These are phyloP conservation scores for Uloborus diversus DNA, from an alignment of 1,140 invertebrate species.

Conservation along the genomic window DNA sequence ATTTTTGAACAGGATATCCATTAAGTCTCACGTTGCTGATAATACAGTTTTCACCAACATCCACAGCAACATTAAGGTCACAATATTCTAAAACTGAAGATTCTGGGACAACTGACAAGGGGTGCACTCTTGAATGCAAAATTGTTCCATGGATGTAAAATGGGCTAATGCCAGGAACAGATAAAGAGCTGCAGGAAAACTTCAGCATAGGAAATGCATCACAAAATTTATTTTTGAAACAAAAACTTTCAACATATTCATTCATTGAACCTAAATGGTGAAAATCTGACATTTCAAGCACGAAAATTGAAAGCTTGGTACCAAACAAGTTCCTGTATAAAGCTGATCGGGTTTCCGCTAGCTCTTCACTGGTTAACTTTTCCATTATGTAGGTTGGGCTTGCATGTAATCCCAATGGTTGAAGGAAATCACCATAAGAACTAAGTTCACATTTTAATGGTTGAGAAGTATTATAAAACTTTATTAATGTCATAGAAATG, in stretches of 20 bases:
- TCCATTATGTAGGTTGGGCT: constrained; percentile 61
- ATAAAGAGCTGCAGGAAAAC: neutral
- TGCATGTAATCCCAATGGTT: constrained; percentile 64
- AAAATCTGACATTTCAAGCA: constrained; percentile 67
- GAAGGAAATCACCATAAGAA: constrained; percentile 69
- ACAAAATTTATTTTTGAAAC: constrained; percentile 61
- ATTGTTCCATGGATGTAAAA: constrained; percentile 28
- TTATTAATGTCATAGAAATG: constrained; percentile 64
- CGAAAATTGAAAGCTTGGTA: constrained; percentile 63
- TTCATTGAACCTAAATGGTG: constrained; percentile 68
- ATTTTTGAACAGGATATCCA: neutral
- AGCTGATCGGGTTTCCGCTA: constrained; percentile 59
- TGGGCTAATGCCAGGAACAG: constrained; percentile 1
- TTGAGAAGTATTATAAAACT: constrained; percentile 62
- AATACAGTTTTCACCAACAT: constrained; percentile 63
- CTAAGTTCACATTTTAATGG: constrained; percentile 66
- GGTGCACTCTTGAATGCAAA: constrained; percentile 43
- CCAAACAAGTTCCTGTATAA: constrained; percentile 63
- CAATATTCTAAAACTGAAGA: constrained; percentile 66
- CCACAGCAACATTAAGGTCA: constrained; percentile 62
- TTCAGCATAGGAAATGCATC: constrained; percentile 60
- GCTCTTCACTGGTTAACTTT: constrained; percentile 62
- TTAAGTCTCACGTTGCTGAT: constrained; percentile 62
- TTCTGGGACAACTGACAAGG: constrained; percentile 6
- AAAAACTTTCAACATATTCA: constrained; percentile 66